These are phyloP conservation scores for Eufriesea mexicana DNA, from an alignment of 1,140 invertebrate genomes.

Conservation along the genomic window DNA sequence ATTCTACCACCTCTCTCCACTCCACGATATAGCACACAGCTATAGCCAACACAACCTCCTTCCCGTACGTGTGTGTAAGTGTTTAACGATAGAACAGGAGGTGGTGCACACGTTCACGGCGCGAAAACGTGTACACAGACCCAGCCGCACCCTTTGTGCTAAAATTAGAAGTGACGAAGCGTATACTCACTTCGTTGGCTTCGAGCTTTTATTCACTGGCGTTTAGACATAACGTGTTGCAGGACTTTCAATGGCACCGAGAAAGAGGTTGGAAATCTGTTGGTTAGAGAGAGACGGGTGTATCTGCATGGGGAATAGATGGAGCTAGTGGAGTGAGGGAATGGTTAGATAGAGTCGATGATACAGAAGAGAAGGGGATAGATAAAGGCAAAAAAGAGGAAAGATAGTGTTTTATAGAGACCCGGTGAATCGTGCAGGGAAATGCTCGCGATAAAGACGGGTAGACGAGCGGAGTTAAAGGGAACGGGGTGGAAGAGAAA, in stretches of 20 bases:
- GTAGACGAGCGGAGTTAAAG: constrained; percentile 8
- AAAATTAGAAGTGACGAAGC: constrained; percentile 78
- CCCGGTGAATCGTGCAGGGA: not conserved
- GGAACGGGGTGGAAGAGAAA: not conserved
- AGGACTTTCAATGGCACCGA: constrained; percentile 62
- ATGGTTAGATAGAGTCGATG: constrained; percentile 9
- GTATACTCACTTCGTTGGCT: constrained; percentile 74
- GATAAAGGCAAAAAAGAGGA: constrained; percentile 5
- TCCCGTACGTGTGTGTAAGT: not conserved
- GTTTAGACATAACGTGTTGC: constrained; percentile 67
- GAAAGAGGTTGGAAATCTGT: not conserved
- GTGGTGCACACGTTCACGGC: constrained; percentile 14
- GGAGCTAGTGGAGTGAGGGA: not conserved
- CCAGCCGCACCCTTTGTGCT: constrained; percentile 76
- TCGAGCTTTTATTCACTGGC: constrained; percentile 68
- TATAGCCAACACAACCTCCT: too few species aligned
- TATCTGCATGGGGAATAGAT: not conserved
- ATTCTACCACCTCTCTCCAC: constrained; percentile 12
- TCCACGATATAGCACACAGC: too few species aligned
- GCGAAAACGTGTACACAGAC: constrained; percentile 37
- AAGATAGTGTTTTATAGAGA: not conserved
- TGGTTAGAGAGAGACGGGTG: not conserved
- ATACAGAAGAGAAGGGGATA: not conserved
- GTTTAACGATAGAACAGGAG: not conserved
- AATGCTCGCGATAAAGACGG: not conserved